Evolutionary conservation across 92 coral and sea anemone genomes (phyloP).

Genomic region (Parazoanthus darwini): DNA sequence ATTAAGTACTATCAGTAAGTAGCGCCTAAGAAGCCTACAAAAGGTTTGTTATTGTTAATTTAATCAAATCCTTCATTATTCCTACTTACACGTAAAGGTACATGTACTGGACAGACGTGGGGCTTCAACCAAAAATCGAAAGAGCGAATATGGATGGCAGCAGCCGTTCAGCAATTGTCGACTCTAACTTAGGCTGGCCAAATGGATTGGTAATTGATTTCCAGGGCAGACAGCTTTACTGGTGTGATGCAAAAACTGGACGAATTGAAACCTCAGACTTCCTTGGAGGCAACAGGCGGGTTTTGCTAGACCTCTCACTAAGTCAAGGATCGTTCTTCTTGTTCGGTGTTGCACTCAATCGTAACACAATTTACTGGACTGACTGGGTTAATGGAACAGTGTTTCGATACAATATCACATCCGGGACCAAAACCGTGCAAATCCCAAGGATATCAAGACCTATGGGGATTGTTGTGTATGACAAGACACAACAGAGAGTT

Average conservation of each 20-base stretch:
- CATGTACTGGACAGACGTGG: constrained; percentile 68
- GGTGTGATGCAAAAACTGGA: constrained; percentile 12
- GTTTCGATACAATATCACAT: constrained; percentile 9
- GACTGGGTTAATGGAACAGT: not conserved
- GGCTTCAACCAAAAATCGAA: constrained; percentile 51
- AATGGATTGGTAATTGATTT: not conserved
- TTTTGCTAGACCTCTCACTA: not conserved
- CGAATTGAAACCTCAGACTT: not conserved
- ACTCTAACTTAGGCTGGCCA: constrained; percentile 5
- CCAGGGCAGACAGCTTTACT: constrained; percentile 3
- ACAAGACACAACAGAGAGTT: not conserved
- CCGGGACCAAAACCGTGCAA: not conserved
- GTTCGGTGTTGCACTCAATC: constrained; percentile 10
- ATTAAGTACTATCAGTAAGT: not conserved
- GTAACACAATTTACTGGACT: not conserved
- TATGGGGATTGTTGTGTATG: constrained; percentile 20
- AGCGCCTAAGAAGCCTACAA: not conserved
- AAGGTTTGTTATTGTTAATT: not conserved
- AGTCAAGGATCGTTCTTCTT: not conserved
- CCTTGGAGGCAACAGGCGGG: constrained; percentile 2
- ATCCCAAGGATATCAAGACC: not conserved
- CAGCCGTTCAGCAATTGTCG: not conserved
- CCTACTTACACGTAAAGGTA: constrained; percentile 5
- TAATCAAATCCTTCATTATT: not conserved
- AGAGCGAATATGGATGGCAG: constrained; percentile 44